Conservation (phyloP, 2,888 invertebrate genomes). For the Scaptomyza caliginosa region DNA sequence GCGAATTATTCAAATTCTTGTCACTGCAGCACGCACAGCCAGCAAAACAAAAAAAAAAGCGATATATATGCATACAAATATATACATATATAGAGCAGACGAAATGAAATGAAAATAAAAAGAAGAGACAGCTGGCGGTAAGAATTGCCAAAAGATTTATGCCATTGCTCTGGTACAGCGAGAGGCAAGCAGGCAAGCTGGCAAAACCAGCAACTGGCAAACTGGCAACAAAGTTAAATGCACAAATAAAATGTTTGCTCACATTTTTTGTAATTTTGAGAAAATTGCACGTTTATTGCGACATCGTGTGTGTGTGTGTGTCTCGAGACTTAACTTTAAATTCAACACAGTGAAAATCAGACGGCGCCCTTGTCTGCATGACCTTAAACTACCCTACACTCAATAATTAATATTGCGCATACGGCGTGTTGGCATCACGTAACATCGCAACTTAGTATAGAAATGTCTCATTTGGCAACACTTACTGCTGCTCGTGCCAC, state of each 20-base stretch:
- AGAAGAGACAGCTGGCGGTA: constrained; percentile 31
- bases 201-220: constrained; percentile 11
- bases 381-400: constrained; percentile 10
- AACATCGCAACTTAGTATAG: constrained; percentile 31
- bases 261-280: constrained; percentile 75
- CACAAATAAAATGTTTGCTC: constrained; percentile 75
- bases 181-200: constrained; percentile 8
- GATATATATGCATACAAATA: constrained; percentile 15
- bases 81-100: constrained; percentile 17
- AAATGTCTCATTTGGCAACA: constrained; percentile 20
- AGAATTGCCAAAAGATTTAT: constrained; percentile 73
- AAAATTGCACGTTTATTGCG: constrained; percentile 73
- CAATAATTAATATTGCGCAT: constrained; percentile 76
- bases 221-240: constrained; percentile 58
- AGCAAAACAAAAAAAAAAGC: constrained; percentile 8
- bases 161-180: constrained; percentile 27
- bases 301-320: constrained; percentile 44
- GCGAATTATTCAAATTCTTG: constrained; percentile 79
- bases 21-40: constrained; percentile 65
- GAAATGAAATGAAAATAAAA: constrained; percentile 50
- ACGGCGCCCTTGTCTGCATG: neutral
- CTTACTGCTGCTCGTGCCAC: constrained; percentile 17
- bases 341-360: constrained; percentile 24
- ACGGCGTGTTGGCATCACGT: constrained; percentile 65
- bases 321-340: constrained; percentile 51